Percentiles rank a stretch among this genome's conserved stretches.
phyloP scores from a whole-genome alignment of 2,888 invertebrate genomes.

The Agrochola lota region DNA sequence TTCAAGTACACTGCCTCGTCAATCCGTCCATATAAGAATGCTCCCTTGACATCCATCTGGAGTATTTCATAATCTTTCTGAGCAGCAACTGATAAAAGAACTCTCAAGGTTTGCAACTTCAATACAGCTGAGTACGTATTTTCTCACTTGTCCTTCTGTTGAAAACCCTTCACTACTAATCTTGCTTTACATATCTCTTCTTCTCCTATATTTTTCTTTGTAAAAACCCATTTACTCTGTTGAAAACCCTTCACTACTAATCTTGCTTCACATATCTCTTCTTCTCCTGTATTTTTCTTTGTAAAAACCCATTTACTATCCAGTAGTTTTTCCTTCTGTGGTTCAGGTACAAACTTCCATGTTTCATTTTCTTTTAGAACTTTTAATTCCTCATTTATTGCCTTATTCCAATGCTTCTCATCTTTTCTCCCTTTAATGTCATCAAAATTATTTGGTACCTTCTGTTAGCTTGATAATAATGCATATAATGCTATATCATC shows the following conservation, averaged over 20 bases:
- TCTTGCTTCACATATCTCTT: no score
- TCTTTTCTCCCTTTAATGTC: no score
- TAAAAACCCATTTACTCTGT: background rate
- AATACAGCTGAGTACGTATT: no score
- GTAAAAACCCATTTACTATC: no score
- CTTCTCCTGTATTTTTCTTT: no score
- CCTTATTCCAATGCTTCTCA: background rate
- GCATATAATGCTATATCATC: background rate
- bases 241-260: no score
- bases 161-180: background rate
- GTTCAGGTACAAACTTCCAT: background rate
- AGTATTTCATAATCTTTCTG: conserved; percentile 1
- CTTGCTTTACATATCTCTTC: background rate
- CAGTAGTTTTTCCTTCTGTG: background rate
- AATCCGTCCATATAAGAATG: no score
- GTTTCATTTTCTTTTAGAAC: background rate
- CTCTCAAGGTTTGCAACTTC: background rate
- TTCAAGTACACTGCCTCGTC: no score
- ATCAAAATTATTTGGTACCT: no score
- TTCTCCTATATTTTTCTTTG: background rate
- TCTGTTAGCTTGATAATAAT: no score
- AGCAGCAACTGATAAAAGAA: background rate
- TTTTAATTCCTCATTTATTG: background rate
- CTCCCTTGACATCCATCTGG: no score
- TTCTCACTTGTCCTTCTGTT: conserved; percentile 1